A percentile compares a stretch with the other conserved stretches of the same genome.
phyloP scores from a whole-genome alignment of 2,797 vertebrate species.

The Nothura maculosa region DNA sequence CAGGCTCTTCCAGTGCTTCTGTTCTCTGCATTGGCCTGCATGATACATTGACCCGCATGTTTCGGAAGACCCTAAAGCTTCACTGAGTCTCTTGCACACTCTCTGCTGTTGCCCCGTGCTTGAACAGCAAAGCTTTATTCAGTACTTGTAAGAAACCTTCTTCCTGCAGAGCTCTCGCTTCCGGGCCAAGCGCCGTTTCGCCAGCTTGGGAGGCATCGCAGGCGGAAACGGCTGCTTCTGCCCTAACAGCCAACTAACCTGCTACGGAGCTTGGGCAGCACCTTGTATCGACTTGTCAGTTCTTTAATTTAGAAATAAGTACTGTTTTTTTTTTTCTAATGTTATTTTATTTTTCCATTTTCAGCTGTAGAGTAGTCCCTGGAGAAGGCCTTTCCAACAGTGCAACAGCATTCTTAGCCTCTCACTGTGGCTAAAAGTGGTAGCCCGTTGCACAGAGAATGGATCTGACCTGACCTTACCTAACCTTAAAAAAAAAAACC shows the following conservation, averaged over 20 bases:
- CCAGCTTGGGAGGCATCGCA: background rate
- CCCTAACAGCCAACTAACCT: slow-evolving; percentile 82
- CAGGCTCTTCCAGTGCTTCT: slow-evolving; percentile 70
- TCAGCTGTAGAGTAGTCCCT: slow-evolving; percentile 91
- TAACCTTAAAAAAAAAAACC: slow-evolving; percentile 54
- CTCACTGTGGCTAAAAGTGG: slow-evolving; percentile 75
- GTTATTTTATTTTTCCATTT: slow-evolving; percentile 87
- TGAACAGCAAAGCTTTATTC: slow-evolving; percentile 72
- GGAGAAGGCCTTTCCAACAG: slow-evolving; percentile 86
- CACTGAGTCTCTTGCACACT: slow-evolving; percentile 58
- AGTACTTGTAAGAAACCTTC: slow-evolving; percentile 83
- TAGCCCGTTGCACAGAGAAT: slow-evolving; percentile 80
- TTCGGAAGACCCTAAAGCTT: slow-evolving; percentile 67
- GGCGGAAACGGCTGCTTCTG: slow-evolving; percentile 18
- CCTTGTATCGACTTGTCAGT: slow-evolving; percentile 10
- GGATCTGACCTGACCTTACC: slow-evolving; percentile 75
- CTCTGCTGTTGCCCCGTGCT: slow-evolving; percentile 38
- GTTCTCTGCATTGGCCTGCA: slow-evolving; percentile 79
- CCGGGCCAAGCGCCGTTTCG: background rate
- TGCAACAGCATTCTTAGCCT: slow-evolving; percentile 80
- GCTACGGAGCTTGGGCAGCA: slow-evolving; percentile 54
- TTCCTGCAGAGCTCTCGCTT: slow-evolving; percentile 74
- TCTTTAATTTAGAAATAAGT: slow-evolving; percentile 58
- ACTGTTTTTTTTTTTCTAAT: slow-evolving; percentile 77
- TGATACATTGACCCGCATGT: slow-evolving; percentile 82